Conservation (phyloP, 1,140 invertebrate species). For the Plectrocnemia conspersa region DNA sequence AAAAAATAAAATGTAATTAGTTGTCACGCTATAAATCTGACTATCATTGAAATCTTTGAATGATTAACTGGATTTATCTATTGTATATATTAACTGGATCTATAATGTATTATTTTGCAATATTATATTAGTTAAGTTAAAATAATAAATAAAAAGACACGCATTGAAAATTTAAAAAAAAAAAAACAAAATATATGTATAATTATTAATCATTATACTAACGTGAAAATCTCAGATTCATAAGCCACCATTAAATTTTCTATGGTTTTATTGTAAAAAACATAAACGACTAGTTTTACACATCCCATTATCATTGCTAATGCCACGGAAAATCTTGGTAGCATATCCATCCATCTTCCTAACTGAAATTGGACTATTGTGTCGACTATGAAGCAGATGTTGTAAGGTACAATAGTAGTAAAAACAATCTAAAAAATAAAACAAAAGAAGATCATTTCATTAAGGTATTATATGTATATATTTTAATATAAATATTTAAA, state of each 20-base stretch:
- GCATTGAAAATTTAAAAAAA: too few species aligned
- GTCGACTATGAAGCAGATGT: conserved; percentile 20
- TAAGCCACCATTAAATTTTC: conserved; percentile 19
- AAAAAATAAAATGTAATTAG: too few species aligned
- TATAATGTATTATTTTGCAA: too few species aligned
- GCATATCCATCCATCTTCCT: conserved; percentile 27
- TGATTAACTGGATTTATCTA: too few species aligned
- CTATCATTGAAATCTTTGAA: too few species aligned
- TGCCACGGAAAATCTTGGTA: conserved; percentile 26
- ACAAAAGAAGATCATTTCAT: background rate
- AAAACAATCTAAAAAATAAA: conserved; percentile 26
- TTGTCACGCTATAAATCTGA: too few species aligned
- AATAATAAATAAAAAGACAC: too few species aligned
- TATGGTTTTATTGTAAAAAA: conserved; percentile 19
- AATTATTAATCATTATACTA: conserved; percentile 10
- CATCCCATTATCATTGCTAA: conserved; percentile 30
- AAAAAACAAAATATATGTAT: too few species aligned
- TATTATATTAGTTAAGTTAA: too few species aligned
- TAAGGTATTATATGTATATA: background rate
- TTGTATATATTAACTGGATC: too few species aligned
- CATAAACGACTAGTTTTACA: conserved; percentile 24
- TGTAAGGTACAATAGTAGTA: conserved; percentile 26
- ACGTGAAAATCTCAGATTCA: conserved; percentile 21
- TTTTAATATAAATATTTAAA: background rate
- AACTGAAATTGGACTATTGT: conserved; percentile 14